Base-by-base conservation (phyloP, 2,888 invertebrate species). In the Podabrus alpinus region DNA sequence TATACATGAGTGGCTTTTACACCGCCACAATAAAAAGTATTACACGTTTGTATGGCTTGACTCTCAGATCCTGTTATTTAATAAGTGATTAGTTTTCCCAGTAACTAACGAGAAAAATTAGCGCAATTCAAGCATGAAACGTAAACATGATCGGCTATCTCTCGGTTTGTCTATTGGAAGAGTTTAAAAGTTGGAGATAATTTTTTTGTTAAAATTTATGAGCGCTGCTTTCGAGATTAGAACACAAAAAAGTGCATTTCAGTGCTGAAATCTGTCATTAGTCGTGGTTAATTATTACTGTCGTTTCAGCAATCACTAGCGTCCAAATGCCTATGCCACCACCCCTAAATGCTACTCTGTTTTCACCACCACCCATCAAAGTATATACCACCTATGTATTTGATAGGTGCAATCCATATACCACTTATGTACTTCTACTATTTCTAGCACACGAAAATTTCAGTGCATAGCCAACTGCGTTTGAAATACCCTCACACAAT, bases 381-480 rank as follows among this genome's bases (percentile, higher is more conserved):
- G 68, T 69, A 73, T 64, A 72, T 77, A 76, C 60, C 64, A 24
- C 24, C 69, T 70, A 75, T 75, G 75, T 75, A 72, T 66, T 60
- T 15, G 73, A 21, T 77, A 74, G 71, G 72, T 77, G 77, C 74
- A 74, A 77, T 74, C 69, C 71, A 77, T 77, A 59, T 76, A 75
- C 76, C 66, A 16, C 78, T 80, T 81, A 83, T 83, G 80, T 83
- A 83, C 82, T 77, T 73, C 72, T 72, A 75, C 71, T 75, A 77
- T 74, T 77, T 77, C 77, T 66, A 69, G 59, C 71, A 84, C 82
- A 80, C 84, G 83, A 86, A 86, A 86, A 85, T 86, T 86, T 87
- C 86, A 87, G 87, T 87, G 86, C 85, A 86, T 86, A 86, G 87
- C 87, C 85, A 85, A 86, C 87, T 87, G 87, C 87, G 87, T 86